Evolutionary conservation across 2,888 invertebrate genomes (phyloP), one percentile per base, ranked within the genome.

Genomic region (Rhingia campestris): DNA sequence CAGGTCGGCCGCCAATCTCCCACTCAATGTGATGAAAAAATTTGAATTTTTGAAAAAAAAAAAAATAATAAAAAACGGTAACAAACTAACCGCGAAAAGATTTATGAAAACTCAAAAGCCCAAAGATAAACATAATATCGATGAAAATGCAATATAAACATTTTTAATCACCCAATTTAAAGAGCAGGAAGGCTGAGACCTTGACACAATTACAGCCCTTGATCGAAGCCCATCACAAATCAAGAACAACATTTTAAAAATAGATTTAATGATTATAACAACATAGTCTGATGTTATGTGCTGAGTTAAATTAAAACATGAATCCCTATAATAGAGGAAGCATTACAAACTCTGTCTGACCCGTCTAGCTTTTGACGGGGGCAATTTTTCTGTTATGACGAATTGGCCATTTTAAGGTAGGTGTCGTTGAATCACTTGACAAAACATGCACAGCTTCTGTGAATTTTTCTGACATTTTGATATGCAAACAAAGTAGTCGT

Each of bases 41-140:
- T 9, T 45, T 56, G 10, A 47, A 22, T 47, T 47, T 4, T n/a
- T 37, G n/a, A n/a, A n/a, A n/a, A n/a, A n/a, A n/a, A n/a, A n/a
- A n/a, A n/a, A n/a, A n/a, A n/a, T n/a, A n/a, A n/a, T n/a, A n/a
- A n/a, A n/a, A n/a, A n/a, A n/a, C n/a, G n/a, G n/a, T n/a, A 64
- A 70, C 45, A 12, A 74, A 53, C 61, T 33, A 77, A 49, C 63
- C 45, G 79, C 73, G 30, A 77, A 82, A 66, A 66, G 81, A 77
- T 82, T 56, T 79, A 82, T 63, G 45, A 56, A 32, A 14, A 14
- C 33, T 51, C 73, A 6, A 64, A 64, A 43, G 84, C 64, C 59
- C 70, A 75, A 70, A 84, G 35, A 66, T 84, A 84, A 79, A 84
- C 75, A 80, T 75, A 22, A 22, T 22, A 80, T 70, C 64, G 45